Evolutionary conservation across 2,888 invertebrate genomes (phyloP).

Genomic region (Pogonocherus hispidulus): DNA sequence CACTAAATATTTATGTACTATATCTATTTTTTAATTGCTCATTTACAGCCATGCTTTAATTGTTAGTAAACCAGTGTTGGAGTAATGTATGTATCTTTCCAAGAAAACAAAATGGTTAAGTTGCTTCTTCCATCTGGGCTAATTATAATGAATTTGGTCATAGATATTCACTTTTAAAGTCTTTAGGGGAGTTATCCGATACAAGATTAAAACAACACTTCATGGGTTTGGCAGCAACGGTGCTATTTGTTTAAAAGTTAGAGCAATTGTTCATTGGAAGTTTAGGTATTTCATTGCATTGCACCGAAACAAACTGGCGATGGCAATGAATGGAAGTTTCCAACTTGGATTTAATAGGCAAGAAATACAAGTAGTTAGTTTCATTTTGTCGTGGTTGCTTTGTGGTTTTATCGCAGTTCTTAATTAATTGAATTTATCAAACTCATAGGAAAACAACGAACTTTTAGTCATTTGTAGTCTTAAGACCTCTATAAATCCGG

Average conservation of each 20-base stretch:
- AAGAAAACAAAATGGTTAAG: not conserved
- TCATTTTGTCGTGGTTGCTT: not conserved
- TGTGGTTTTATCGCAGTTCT: not conserved
- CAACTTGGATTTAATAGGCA: slow-evolving; percentile 1
- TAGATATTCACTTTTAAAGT: not conserved
- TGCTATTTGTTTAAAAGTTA: not conserved
- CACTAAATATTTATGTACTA: too few species aligned
- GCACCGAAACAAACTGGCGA: not conserved
- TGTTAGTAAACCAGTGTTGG: too few species aligned
- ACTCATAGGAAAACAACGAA: too few species aligned
- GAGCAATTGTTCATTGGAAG: not conserved
- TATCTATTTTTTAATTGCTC: too few species aligned
- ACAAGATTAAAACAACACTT: not conserved
- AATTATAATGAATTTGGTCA: not conserved
- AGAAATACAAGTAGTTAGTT: not conserved
- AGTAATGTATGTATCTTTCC: too few species aligned
- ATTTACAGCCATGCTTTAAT: too few species aligned
- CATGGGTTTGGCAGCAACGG: not conserved
- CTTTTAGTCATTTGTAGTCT: too few species aligned
- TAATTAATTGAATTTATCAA: too few species aligned
- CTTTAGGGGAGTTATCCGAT: not conserved
- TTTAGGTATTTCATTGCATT: not conserved
- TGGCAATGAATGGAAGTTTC: not conserved
- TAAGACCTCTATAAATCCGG: too few species aligned
- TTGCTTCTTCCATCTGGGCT: not conserved